These are phyloP conservation scores for Carapus acus DNA, from an alignment of 2,797 vertebrate species.

Conservation along the genomic window DNA sequence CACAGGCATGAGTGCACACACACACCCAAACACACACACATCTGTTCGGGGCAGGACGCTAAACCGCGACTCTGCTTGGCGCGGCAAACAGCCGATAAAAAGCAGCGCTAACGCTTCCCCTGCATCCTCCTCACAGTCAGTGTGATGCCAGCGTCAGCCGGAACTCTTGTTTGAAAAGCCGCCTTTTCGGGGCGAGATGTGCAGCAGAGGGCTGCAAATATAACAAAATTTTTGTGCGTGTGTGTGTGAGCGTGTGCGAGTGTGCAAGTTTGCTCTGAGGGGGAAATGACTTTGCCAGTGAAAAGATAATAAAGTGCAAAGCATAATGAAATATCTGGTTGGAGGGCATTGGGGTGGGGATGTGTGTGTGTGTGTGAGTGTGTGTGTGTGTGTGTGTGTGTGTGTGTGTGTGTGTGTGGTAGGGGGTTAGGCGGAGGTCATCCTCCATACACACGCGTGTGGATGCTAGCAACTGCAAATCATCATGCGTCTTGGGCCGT, in stretches of 20 bases:
- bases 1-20: background rate
- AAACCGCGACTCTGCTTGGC: slow-evolving; percentile 37
- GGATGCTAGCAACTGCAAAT: no score
- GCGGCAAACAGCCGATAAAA: slow-evolving; percentile 23
- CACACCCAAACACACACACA: slow-evolving; percentile 6
- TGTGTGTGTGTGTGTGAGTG: no score
- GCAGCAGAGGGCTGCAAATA: slow-evolving; percentile 39
- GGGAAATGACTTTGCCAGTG: slow-evolving; percentile 55
- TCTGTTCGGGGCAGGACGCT: slow-evolving; percentile 41
- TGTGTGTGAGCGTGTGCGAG: no score
- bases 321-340: slow-evolving; percentile 53
- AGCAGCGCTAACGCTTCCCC: slow-evolving; percentile 35
- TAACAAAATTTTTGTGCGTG: slow-evolving; percentile 45
- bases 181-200: slow-evolving; percentile 19
- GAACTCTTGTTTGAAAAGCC: slow-evolving; percentile 36
- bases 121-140: slow-evolving; percentile 20
- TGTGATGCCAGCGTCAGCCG: slow-evolving; percentile 51
- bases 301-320: slow-evolving; percentile 48
- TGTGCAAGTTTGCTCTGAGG: slow-evolving; percentile 44
- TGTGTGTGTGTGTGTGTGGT: background rate
- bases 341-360: slow-evolving; percentile 32
- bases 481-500: no score
- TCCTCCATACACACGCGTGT: no score
- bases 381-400: background rate
- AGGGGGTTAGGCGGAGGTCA: no score